Conservation (phyloP, 1,140 invertebrate genomes). For the Cephus cinctus region DNA sequence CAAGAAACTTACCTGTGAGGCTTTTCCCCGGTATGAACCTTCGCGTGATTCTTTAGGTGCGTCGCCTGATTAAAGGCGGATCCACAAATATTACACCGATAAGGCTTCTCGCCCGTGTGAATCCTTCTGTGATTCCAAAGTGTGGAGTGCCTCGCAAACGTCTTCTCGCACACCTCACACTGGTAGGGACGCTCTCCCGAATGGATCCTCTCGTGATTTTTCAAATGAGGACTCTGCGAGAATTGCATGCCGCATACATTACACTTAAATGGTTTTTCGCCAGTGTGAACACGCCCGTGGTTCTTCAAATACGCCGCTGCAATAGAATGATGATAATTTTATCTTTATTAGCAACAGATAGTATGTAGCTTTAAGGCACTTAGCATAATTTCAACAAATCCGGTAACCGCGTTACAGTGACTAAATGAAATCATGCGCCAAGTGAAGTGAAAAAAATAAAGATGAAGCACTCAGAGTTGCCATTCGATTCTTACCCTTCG, state of each 20-base stretch:
- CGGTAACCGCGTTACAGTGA: too few species aligned
- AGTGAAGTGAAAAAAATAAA: too few species aligned
- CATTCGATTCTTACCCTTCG: slow-evolving; percentile 64
- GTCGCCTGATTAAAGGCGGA: slow-evolving; percentile 84
- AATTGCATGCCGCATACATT: slow-evolving; percentile 86
- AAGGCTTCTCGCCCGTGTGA: slow-evolving; percentile 91
- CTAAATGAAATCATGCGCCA: too few species aligned
- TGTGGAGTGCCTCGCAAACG: slow-evolving; percentile 82
- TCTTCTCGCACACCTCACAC: slow-evolving; percentile 89
- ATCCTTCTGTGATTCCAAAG: slow-evolving; percentile 91
- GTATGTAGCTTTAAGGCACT: too few species aligned
- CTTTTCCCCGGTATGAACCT: slow-evolving; percentile 72
- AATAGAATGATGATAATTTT: background rate
- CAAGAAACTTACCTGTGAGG: slow-evolving; percentile 46
- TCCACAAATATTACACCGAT: slow-evolving; percentile 79
- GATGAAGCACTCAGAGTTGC: too few species aligned
- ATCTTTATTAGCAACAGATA: too few species aligned
- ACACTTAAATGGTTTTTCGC: slow-evolving; percentile 85
- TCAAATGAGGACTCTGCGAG: slow-evolving; percentile 85
- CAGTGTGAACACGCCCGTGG: slow-evolving; percentile 80
- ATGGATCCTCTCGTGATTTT: slow-evolving; percentile 90
- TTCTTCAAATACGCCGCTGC: slow-evolving; percentile 86
- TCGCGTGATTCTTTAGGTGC: slow-evolving; percentile 84
- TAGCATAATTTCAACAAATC: too few species aligned
- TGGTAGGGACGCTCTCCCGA: slow-evolving; percentile 87